Conservation (phyloP, 1,140 invertebrate species). For the Diprion similis region DNA sequence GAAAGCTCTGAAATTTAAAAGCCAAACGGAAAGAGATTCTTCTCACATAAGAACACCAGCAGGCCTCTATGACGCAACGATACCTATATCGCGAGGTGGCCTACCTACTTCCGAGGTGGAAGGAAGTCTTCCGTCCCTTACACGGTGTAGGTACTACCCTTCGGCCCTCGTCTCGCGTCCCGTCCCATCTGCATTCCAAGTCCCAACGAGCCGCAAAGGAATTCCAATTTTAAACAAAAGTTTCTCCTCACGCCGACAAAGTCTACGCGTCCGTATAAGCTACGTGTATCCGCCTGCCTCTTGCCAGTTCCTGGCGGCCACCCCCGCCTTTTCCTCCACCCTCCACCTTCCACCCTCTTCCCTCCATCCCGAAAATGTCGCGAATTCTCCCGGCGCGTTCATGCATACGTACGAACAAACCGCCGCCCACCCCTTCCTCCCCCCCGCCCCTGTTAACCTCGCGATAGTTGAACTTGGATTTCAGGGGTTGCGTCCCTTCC, state of each 20-base stretch:
- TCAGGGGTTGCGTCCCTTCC: neutral
- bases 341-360: constrained; percentile 23
- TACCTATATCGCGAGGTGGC: constrained; percentile 32
- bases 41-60: too few species aligned
- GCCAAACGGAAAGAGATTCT: constrained; percentile 23
- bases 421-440: constrained; percentile 23
- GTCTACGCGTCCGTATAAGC: constrained; percentile 29
- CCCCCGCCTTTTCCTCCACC: neutral
- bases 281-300: neutral
- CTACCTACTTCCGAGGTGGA: constrained; percentile 21
- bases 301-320: constrained; percentile 4
- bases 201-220: constrained; percentile 54
- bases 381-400: constrained; percentile 40
- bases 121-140: constrained; percentile 21
- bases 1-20: neutral
- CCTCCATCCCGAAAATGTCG: constrained; percentile 24
- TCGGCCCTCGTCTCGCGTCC: constrained; percentile 27
- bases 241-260: constrained; percentile 49
- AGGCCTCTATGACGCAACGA: constrained; percentile 44
- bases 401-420: constrained; percentile 29
- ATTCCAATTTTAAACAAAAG: constrained; percentile 58
- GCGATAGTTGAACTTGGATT: neutral
- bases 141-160: constrained; percentile 4
- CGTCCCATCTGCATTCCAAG: constrained; percentile 53
- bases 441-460: neutral